Evolutionary conservation across 2,797 vertebrate genomes (phyloP), one percentile per base, ranked within the genome.

Genomic region (Telmatherina bonti): DNA sequence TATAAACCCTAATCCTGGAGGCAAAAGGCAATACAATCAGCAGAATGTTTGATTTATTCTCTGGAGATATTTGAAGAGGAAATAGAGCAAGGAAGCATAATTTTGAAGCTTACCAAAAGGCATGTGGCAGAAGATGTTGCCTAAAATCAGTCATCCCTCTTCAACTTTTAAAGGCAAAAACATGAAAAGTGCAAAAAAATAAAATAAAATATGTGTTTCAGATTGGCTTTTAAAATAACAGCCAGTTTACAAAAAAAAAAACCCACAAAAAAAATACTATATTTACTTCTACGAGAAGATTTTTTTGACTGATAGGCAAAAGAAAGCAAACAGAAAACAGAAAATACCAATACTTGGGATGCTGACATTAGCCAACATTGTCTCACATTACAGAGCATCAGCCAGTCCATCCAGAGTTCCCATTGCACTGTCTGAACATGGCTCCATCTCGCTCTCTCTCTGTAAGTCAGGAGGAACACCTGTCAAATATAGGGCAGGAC

Each of bases 151-250:
- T 72, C 84, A 89, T 85, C 85, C 86, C 82, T 74, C 79, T 68
- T 64, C 11, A 76, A 83, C 68, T 72, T 72, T 85, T 83, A 83
- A 89, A 91, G 84, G 86, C 84, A 87, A 82, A 90, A 84, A 85
- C 72, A 70, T 47, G 87, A 91, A 88, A 92, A 87, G 89, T 91
- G 88, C 89, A 91, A 83, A 85, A 81, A 80, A 81, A 83, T 81
- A 45, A 58, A 43, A 43, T 20, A 45, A 45, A 20, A 18, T 45
- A 68, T 70, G 70, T 69, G 72, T 81, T 90, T 91, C 76, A 76
- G 73, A 88, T 84, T 85, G 83, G 82, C 87, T 83, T 72, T 38
- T 84, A 67, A 80, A 83, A 72, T 77, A 74, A 62, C 51, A 78
- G 60, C 85, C 84, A 90, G 85, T 84, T 76, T 78, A 73, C 79